phyloP scores from a whole-genome alignment of 1,140 invertebrate genomes.

The Cydia pomonella region DNA sequence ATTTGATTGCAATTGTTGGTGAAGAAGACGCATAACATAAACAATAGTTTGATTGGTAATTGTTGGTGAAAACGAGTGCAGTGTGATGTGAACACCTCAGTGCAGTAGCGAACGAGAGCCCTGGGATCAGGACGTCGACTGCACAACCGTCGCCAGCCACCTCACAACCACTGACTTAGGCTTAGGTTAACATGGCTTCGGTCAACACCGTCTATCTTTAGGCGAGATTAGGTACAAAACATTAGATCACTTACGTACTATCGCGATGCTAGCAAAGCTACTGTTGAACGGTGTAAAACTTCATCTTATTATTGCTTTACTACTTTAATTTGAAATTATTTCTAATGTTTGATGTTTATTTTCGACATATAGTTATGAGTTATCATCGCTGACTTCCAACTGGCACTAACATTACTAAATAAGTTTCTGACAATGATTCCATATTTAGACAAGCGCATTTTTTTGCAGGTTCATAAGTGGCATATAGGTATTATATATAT shows the following conservation, averaged over 20 bases:
- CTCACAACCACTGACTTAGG: neutral
- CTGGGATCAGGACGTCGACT: constrained; percentile 20
- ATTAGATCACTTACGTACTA: constrained; percentile 31
- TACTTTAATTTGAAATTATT: neutral
- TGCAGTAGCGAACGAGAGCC: neutral
- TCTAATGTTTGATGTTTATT: neutral
- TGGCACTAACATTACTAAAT: too few relatives aligned
- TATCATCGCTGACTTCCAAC: neutral
- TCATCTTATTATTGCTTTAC: constrained; percentile 5
- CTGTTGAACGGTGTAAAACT: constrained; percentile 22
- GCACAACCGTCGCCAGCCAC: constrained; percentile 8
- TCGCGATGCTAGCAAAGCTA: constrained; percentile 28
- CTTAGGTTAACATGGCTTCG: neutral
- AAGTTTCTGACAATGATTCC: neutral
- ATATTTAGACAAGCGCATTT: neutral
- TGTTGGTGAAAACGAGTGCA: too few relatives aligned
- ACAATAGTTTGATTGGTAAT: neutral
- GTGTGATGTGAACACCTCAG: neutral
- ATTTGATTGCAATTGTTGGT: neutral
- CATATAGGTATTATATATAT: neutral
- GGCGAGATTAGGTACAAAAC: constrained; percentile 20
- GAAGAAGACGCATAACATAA: neutral
- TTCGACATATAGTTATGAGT: neutral
- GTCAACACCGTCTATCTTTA: neutral
- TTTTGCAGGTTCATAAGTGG: neutral